A percentile compares a stretch with the other conserved stretches of the same genome.
Evolutionary conservation across 2,797 vertebrate species (phyloP).

Genomic region (Hoplostethus mediterraneus): DNA sequence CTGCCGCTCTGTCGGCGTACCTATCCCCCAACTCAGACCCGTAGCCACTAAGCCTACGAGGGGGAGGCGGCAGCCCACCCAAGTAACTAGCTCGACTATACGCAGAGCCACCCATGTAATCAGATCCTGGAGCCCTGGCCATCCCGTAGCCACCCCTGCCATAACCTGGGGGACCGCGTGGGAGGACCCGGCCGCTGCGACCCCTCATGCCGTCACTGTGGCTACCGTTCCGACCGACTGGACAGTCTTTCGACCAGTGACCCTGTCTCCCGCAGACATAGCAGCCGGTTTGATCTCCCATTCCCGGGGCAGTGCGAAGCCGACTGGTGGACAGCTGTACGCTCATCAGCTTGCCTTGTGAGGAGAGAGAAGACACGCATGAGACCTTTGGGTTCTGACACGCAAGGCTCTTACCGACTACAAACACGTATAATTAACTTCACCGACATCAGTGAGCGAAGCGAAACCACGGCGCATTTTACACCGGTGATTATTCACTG

Average conservation of each 20-base stretch:
- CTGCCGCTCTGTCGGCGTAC: conserved; percentile 58
- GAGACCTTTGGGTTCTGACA: conserved; percentile 70
- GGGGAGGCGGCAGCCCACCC: conserved; percentile 65
- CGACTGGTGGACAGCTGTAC: conserved; percentile 96
- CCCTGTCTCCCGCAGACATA: conserved; percentile 90
- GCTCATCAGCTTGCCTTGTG: conserved; percentile 94
- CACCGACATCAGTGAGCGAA: conserved; percentile 42
- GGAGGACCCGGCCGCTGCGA: conserved; percentile 53
- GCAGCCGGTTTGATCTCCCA: conserved; percentile 92
- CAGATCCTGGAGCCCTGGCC: conserved; percentile 57
- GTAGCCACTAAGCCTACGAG: conserved; percentile 71
- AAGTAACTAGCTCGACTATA: conserved; percentile 72
- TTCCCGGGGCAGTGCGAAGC: conserved; percentile 93
- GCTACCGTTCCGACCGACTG: conserved; percentile 87
- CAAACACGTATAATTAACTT: conserved; percentile 49
- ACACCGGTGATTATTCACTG: conserved; percentile 23
- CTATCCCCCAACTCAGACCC: conserved; percentile 60
- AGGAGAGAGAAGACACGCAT: conserved; percentile 86
- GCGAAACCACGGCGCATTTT: conserved; percentile 28
- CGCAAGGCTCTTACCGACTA: conserved; percentile 66
- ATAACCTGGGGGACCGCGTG: conserved; percentile 61
- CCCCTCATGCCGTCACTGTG: conserved; percentile 65
- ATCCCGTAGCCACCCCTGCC: conserved; percentile 72
- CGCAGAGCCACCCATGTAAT: conserved; percentile 78
- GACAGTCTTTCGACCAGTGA: conserved; percentile 98